Conservation (phyloP, 2,113 vertebrate species). For the Riparia riparia region DNA sequence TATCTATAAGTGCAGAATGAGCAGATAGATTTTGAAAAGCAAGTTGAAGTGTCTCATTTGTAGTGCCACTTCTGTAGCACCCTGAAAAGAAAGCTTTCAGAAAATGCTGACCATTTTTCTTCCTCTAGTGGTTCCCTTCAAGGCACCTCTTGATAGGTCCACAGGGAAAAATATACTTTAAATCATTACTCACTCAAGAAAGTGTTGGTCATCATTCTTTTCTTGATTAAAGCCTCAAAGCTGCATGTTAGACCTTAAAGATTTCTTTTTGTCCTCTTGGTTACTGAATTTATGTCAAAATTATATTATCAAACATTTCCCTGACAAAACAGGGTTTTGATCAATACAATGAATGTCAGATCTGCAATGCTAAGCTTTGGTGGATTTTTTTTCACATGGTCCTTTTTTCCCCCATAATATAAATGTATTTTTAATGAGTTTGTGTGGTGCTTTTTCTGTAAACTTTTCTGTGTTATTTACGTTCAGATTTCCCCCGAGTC, state of each 20-base stretch:
- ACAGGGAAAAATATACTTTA: not conserved
- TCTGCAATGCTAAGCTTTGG: slow-evolving; percentile 34
- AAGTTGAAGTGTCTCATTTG: not conserved
- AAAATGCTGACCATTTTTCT: not conserved
- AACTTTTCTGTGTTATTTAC: slow-evolving; percentile 44
- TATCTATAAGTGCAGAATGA: not conserved
- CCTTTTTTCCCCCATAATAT: not conserved
- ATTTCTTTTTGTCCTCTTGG: slow-evolving; percentile 3
- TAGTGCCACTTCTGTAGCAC: not conserved
- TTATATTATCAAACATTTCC: slow-evolving; percentile 50
- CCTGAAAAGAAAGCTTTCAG: not conserved
- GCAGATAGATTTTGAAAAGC: not conserved
- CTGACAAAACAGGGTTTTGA: slow-evolving; percentile 55
- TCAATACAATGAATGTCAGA: slow-evolving; percentile 52
- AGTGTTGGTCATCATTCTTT: not conserved
- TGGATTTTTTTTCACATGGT: not conserved
- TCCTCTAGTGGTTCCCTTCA: not conserved
- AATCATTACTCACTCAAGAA: not conserved
- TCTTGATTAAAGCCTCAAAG: slow-evolving; percentile 17
- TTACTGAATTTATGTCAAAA: slow-evolving; percentile 31
- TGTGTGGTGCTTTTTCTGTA: not conserved
- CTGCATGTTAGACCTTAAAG: not conserved
- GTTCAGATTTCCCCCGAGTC: slow-evolving; percentile 15
- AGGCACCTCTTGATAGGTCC: not conserved
- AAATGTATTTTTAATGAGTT: slow-evolving; percentile 43